Evolutionary conservation across 2,113 vertebrate species (phyloP).

Genomic region (Ifrita kowaldi): DNA sequence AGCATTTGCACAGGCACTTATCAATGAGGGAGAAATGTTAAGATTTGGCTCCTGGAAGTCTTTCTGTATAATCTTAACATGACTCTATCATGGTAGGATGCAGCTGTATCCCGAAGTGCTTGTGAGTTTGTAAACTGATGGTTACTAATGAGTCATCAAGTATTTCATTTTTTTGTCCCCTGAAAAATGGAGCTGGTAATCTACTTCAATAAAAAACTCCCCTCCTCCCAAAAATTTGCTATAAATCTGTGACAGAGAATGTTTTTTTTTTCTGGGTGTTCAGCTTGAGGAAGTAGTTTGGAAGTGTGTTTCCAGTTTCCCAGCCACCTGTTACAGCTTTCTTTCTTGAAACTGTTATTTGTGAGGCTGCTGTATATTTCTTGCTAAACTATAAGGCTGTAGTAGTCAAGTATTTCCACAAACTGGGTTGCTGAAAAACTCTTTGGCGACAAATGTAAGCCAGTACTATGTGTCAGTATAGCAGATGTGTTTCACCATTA

Average conservation of each 20-base stretch:
- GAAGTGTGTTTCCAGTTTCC: neutral
- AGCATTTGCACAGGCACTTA: neutral
- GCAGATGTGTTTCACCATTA: neutral
- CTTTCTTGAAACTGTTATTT: neutral
- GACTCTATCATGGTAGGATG: neutral
- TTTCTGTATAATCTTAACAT: neutral
- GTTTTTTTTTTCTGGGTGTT: neutral
- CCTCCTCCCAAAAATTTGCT: neutral
- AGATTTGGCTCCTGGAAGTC: neutral
- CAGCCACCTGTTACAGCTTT: neutral
- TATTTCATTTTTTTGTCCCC: neutral
- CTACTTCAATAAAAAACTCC: neutral
- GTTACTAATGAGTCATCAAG: neutral
- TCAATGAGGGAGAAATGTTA: neutral
- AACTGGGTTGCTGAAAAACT: neutral
- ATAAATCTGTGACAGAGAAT: neutral
- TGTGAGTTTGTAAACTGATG: neutral
- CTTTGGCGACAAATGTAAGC: neutral
- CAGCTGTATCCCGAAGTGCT: neutral
- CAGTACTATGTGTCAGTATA: neutral
- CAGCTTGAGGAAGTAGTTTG: neutral
- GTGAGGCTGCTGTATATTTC: neutral
- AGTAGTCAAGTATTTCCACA: neutral
- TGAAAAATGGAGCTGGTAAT: neutral
- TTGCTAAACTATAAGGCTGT: neutral